Evolutionary conservation across 2,113 vertebrate genomes (phyloP).

Genomic region (Apodemus sylvaticus): DNA sequence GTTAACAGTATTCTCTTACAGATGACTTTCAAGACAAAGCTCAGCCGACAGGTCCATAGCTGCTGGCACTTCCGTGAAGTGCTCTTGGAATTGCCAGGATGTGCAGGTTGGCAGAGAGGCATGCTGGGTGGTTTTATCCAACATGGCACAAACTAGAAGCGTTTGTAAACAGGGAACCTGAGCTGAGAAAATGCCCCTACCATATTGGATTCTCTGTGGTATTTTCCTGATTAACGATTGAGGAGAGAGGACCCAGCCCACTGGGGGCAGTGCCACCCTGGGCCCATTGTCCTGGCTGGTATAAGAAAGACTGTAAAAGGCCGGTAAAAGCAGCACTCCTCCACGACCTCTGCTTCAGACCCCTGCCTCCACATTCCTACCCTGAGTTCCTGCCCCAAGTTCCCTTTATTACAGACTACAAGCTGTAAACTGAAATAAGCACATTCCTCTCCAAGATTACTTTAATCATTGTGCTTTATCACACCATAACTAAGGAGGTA

Average conservation of each 20-base stretch:
- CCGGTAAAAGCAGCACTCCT: neutral
- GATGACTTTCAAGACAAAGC: neutral
- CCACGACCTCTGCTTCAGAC: neutral
- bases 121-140: neutral
- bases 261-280: neutral
- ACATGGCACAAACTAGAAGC: neutral
- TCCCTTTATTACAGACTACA: neutral
- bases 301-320: neutral
- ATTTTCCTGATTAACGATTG: neutral
- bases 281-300: neutral
- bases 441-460: neutral
- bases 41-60: neutral
- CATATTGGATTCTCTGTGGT: neutral
- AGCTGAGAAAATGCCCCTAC: neutral
- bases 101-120: neutral
- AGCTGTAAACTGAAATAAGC: neutral
- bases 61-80: neutral
- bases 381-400: neutral
- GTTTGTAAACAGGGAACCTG: neutral
- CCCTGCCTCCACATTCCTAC: neutral
- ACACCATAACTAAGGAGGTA: neutral
- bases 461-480: neutral
- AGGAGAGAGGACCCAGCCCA: neutral
- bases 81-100: neutral
- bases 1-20: slow-evolving; percentile 38